Conservation (phyloP, 2,113 vertebrate genomes). For the Boulengeromyrus knoepffleri region DNA sequence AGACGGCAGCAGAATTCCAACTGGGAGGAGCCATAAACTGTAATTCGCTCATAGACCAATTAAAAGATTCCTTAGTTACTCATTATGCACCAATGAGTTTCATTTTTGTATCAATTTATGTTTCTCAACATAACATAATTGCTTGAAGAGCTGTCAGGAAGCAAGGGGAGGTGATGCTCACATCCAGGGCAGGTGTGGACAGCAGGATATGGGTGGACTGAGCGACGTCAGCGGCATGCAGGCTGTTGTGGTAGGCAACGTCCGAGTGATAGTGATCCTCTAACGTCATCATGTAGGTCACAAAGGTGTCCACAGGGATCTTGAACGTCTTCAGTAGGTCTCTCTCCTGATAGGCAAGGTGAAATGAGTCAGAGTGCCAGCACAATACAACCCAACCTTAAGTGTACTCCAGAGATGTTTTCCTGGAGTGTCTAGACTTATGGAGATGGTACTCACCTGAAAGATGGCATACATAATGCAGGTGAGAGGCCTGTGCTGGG, state of each 20-base stretch:
- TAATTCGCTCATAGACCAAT: not conserved
- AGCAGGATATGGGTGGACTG: conserved; percentile 97
- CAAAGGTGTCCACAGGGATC: conserved; percentile 86
- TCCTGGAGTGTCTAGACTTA: not conserved
- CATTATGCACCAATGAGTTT: not conserved
- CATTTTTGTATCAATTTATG: not conserved
- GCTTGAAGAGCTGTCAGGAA: not conserved
- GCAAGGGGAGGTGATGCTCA: conserved; percentile 57
- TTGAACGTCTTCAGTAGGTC: conserved; percentile 93
- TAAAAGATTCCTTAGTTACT: not conserved
- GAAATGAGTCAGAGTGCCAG: not conserved
- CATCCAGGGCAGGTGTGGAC: conserved; percentile 90
- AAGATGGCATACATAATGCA: conserved; percentile 99
- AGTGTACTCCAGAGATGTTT: not conserved
- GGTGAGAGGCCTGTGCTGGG: conserved; percentile 83
- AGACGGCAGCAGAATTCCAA: no score
- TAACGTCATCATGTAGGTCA: conserved; percentile 96
- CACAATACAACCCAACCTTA: not conserved
- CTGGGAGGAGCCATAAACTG: not conserved
- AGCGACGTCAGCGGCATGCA: conserved; percentile 92
- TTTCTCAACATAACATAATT: no score
- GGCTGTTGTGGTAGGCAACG: conserved; percentile 96
- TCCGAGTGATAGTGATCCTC: conserved; percentile 97
- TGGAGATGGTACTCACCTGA: conserved; percentile 65
- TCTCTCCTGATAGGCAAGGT: conserved; percentile 66